Percentiles rank a stretch among this genome's conserved stretches.
phyloP scores from a whole-genome alignment of 2,113 vertebrate species.

The Blennius ocellaris region DNA sequence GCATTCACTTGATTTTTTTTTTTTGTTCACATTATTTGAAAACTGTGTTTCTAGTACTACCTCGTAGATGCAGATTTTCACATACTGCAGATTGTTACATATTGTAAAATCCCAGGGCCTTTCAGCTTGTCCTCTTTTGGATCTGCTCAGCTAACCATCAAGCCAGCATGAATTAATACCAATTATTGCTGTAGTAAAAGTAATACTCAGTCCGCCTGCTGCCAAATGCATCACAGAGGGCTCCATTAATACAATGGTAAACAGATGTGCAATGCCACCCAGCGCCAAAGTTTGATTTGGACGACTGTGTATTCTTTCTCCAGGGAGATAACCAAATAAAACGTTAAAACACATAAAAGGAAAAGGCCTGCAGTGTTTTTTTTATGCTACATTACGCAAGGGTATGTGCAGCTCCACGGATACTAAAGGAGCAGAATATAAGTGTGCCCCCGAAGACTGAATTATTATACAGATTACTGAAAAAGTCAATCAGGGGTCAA shows the following conservation, averaged over 20 bases:
- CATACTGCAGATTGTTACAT: too few relatives aligned
- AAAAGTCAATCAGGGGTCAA: conserved; percentile 59
- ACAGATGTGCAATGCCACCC: conserved; percentile 70
- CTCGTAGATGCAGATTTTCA: too few relatives aligned
- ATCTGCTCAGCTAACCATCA: conserved; percentile 38
- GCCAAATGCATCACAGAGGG: conserved; percentile 69
- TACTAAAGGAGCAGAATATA: conserved; percentile 16
- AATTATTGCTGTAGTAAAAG: conserved; percentile 70
- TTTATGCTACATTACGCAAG: conserved; percentile 23
- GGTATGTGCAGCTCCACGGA: conserved; percentile 25
- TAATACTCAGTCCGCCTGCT: conserved; percentile 42
- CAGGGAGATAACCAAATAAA: conserved; percentile 58
- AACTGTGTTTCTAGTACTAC: background rate
- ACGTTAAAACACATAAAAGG: conserved; percentile 31
- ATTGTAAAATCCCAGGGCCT: background rate
- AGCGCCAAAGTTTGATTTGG: conserved; percentile 61
- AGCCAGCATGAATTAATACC: conserved; percentile 68
- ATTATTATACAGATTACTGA: conserved; percentile 24
- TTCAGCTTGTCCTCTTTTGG: background rate
- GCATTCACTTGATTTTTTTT: background rate
- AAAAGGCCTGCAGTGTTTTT: conserved; percentile 38
- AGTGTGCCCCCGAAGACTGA: conserved; percentile 7
- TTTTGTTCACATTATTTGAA: background rate
- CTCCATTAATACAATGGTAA: conserved; percentile 74
- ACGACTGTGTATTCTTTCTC: conserved; percentile 55